phyloP scores from a whole-genome alignment of 2,113 vertebrate genomes.

The Neotragus pygmaeus region DNA sequence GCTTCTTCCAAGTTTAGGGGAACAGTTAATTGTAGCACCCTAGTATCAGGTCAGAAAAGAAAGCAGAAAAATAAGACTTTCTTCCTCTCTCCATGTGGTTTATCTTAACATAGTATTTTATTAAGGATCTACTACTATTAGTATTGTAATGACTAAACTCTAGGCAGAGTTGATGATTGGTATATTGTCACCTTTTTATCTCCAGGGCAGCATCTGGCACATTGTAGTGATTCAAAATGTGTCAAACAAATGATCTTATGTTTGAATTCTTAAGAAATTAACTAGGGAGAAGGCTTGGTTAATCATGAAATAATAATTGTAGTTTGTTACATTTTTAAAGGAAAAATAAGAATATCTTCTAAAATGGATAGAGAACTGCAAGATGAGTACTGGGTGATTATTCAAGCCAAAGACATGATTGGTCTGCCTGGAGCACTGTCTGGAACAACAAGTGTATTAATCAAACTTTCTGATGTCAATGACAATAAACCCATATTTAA shows the following conservation, averaged over 20 bases:
- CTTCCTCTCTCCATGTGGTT: not conserved
- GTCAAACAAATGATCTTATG: not conserved
- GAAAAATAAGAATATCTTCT: constrained; percentile 90
- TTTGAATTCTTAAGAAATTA: not conserved
- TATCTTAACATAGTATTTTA: not conserved
- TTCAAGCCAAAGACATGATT: constrained; percentile 95
- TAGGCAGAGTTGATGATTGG: not conserved
- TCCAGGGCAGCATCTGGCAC: fast-evolving
- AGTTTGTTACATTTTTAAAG: constrained; percentile 73
- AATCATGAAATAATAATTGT: not conserved
- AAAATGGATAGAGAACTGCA: constrained; percentile 93
- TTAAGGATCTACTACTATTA: not conserved
- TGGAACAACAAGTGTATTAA: constrained; percentile 90
- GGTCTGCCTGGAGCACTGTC: constrained; percentile 88
- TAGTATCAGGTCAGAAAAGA: not conserved
- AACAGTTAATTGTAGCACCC: not conserved
- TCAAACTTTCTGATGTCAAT: constrained; percentile 92
- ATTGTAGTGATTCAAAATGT: not conserved
- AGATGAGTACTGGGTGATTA: constrained; percentile 88
- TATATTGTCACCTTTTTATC: not conserved
- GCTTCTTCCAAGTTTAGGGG: not conserved
- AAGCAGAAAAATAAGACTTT: not conserved
- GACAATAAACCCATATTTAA: constrained; percentile 95
- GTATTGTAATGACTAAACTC: not conserved
- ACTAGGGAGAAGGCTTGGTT: too few relatives aligned